Base-by-base conservation (phyloP, 2,797 vertebrate species). In the Tiaroga cobitis region DNA sequence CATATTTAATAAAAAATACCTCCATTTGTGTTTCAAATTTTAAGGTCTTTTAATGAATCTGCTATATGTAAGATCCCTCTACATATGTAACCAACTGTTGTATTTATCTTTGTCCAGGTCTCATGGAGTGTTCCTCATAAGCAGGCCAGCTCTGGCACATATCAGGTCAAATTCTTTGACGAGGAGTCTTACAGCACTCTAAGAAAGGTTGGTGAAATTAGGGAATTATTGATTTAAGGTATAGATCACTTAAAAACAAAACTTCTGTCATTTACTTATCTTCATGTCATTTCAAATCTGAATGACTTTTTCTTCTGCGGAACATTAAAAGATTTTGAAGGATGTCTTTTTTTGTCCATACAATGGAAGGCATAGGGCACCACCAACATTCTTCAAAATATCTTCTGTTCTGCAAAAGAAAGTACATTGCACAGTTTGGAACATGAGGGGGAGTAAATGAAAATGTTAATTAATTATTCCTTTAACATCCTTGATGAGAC, bases 71-170 rank as follows among this genome's bases (percentile, higher is more conserved):
- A 56, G 9, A 49, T 21, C 1, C 8, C 5, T 63, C 1, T 13
- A 5, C 26, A 18, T 3, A 8, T 18, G 13, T 37, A 76, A 34
- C 85, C n/a, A 65, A 78, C 34, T 19, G 24, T 75, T 84, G 77
- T 8, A 46, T 84, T 49, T 13, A 3, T 18, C 67, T 69, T 69
- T 83, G 49, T 6, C 0, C 72, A 98, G 97, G 97, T 98, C 2
- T 98, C 97, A 10, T 98, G 97, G 97, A 98, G 97, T 88, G 91
- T 97, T 90, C 96, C 97, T 81, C 97, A 98, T 90, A 97, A 96
- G 89, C 95, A 95, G 56, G 97, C 97, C 84, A 95, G 94, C 9
- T 97, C 97, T 2, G 97, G 97, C 56, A 97, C 96, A 63, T 97
- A 98, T 51, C 96, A 96, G 89, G 97, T 98, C 77, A 97, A 97